Base-by-base conservation (phyloP, 1,140 invertebrate genomes). In the Trachymyrmex cornetzi region DNA sequence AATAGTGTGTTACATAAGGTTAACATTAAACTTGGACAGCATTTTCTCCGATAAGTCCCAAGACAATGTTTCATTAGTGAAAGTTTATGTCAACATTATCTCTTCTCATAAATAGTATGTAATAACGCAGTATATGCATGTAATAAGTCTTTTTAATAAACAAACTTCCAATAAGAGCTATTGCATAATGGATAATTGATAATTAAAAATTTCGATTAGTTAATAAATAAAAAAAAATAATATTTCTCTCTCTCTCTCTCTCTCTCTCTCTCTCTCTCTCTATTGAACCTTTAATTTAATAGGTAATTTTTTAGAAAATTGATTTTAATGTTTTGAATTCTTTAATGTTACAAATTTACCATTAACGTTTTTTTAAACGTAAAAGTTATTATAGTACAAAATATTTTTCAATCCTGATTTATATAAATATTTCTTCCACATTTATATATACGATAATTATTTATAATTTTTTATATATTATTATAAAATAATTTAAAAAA, bases 11-110 rank as follows among this genome's bases (percentile, higher is more conserved):
- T 75, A 84, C 57, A 38, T 84, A 84, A 74, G 55, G 30, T 75
- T 63, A 63, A 84, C 55, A 75, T 74, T 44, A 84, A 84, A 84
- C 80, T 84, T 84, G 24, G 55, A 75, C 24, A 50, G 12, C 55
- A 14, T 75, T 59, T 75, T 50, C 69, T 84, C 67, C 24, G 38
- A 82, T 30, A 22, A 72, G 59, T 82, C 59, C 19, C 67, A 14
- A 34, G 80, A 63, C 19, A 24, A 48, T 75, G 55, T 72, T 74
- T 22, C 24, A 34, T 48, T 14, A 74, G 80, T 44, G 24, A 84
- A 84, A 84, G 44, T 84, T 82, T 44, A 9, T 63, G 34, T 74
- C 69, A 50, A 50, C n/a, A 9, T 74, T 84, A 50, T 84, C 38
- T 61, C 34, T 48, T 75, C 24, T 75, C n/a, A 12, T 84, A 84